A percentile compares a stretch with the other conserved stretches of the same genome.
These are phyloP conservation scores for Emmelina monodactyla DNA, from an alignment of 2,888 invertebrate genomes.

Conservation along the genomic window DNA sequence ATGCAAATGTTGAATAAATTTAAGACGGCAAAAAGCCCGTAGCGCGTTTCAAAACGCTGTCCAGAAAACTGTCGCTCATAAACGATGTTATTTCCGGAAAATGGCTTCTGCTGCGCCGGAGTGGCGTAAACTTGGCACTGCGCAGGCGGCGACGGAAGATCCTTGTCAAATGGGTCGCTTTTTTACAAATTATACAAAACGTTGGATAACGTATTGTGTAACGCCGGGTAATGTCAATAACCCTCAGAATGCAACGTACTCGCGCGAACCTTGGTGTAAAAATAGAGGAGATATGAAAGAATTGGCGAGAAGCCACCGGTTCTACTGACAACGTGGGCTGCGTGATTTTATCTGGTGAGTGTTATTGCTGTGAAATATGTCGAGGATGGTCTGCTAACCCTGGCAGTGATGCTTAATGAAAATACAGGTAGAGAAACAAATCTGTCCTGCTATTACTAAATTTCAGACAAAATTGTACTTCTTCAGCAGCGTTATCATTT, in stretches of 20 bases:
- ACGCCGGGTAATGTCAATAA: conserved; percentile 54
- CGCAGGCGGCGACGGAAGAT: neutral
- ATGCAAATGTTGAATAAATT: too few relatives aligned
- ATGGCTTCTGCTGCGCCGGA: neutral
- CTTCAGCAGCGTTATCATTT: too few relatives aligned
- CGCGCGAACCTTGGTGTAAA: conserved; percentile 51
- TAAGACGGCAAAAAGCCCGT: too few relatives aligned
- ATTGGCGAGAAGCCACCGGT: conserved; percentile 32
- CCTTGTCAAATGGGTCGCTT: too few relatives aligned
- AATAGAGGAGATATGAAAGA: conserved; percentile 54
- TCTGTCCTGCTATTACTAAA: too few relatives aligned
- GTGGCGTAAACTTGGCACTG: conserved; percentile 48
- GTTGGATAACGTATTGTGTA: conserved; percentile 45
- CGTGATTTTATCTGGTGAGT: conserved; percentile 1
- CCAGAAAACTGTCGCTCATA: neutral
- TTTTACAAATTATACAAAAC: conserved; percentile 14
- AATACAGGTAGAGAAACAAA: too few relatives aligned
- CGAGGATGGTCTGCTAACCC: conserved; percentile 1
- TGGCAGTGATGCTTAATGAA: conserved; percentile 1
- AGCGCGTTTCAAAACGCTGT: too few relatives aligned
- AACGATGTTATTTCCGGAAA: conserved; percentile 4
- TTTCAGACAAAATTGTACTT: too few relatives aligned
- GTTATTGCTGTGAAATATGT: neutral
- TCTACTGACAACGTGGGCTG: neutral
- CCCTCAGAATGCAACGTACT: conserved; percentile 54